Evolutionary conservation across 2,888 invertebrate genomes (phyloP), one percentile per base, ranked within the genome.

Genomic region (Andrena marginata): DNA sequence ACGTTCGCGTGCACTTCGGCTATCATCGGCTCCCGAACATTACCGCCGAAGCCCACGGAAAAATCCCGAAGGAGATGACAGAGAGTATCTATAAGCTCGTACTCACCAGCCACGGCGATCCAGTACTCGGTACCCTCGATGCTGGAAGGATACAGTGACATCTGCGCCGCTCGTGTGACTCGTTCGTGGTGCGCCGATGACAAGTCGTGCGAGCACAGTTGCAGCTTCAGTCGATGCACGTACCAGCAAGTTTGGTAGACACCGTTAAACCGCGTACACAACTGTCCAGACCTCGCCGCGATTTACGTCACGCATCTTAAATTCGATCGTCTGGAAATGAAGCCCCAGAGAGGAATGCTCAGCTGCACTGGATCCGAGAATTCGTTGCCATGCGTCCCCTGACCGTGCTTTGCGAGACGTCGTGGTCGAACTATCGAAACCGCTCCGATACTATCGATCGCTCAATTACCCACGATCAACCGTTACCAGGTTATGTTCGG

Each of bases 281-380:
- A 42, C 10, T 20, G 48, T 26, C 23, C 31, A 68, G 63, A 69
- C 33, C 20, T 72, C 49, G 56, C 68, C 33, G 51, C 56, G 56
- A 67, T 62, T 70, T 16, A 48, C 70, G 49, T 67, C 64, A 23
- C 42, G 51, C 59, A 20, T 68, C 29, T 42, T 26, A 62, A 49
- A 48, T n/a, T 54, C 59, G 51, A 42, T 31, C 75, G 67, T 72
- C 59, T 63, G 48, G 64, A 72, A 72, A 80, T 59, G 75, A 75
- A 59, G 49, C 51, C 33, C 16, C 54, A 35, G 10, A 29, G 63
- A 48, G 42, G 67, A 42, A 48, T n/a, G 59, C 10, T 16, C n/a
- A 26, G 10, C 20, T 33, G 42, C 20, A 20, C 42, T 68, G 31
- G 10, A 76, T 68, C 23, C 8, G 26, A 35, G 35, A 49, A 51